These are phyloP conservation scores for Halocynthia roretzi DNA, from an alignment of 23 tunicate genomes.

Conservation along the genomic window DNA sequence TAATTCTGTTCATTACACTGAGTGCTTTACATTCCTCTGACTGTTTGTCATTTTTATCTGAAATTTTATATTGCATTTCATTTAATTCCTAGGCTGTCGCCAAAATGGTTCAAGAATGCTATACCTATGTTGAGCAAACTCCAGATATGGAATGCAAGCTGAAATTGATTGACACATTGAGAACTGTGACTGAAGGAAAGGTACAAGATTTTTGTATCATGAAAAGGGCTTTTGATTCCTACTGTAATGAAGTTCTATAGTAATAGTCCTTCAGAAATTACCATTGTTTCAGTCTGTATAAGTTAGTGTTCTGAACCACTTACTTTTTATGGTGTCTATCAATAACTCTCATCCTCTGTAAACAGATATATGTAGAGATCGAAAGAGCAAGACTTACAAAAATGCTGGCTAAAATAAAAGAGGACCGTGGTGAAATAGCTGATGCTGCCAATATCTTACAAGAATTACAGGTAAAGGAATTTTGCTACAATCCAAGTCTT, in stretches of 20 bases:
- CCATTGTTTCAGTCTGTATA: too few relatives aligned
- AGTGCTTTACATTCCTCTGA: neutral
- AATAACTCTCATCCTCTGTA: neutral
- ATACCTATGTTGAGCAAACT: constrained; percentile 76
- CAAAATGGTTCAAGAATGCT: constrained; percentile 92
- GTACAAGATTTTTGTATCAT: neutral
- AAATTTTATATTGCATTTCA: too few relatives aligned
- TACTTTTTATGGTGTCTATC: too few relatives aligned
- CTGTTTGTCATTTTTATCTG: neutral
- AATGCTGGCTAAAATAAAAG: constrained; percentile 80
- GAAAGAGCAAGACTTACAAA: constrained; percentile 90
- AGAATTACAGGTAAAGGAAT: constrained; percentile 46
- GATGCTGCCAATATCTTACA: constrained; percentile 81
- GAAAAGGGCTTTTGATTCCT: too few relatives aligned
- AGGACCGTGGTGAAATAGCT: constrained; percentile 61
- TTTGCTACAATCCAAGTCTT: neutral
- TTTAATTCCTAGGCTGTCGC: constrained; percentile 48
- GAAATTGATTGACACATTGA: constrained; percentile 68
- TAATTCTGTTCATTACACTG: neutral
- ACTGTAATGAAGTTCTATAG: too few relatives aligned
- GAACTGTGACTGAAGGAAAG: constrained; percentile 89
- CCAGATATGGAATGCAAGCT: constrained; percentile 73
- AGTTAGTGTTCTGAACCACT: too few relatives aligned
- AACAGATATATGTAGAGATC: constrained; percentile 84
- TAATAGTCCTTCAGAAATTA: too few relatives aligned